Conservation (phyloP, 1,140 invertebrate species). For the Lepidurus apus region DNA sequence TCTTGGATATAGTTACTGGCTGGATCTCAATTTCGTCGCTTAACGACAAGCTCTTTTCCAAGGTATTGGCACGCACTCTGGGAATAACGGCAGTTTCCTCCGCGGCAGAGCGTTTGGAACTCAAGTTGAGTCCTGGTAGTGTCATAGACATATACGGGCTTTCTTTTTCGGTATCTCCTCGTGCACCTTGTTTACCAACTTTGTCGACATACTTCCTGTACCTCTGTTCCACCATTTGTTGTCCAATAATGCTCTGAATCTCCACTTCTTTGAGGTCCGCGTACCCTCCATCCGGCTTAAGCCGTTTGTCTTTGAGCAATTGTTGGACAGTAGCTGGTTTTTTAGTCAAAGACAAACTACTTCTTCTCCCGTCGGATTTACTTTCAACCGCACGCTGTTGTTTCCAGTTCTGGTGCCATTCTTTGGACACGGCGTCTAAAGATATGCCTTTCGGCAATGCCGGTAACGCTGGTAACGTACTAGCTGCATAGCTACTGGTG, state of each 20-base stretch:
- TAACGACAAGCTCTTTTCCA: neutral
- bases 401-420: neutral
- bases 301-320: neutral
- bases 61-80: neutral
- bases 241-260: neutral
- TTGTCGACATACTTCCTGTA: neutral
- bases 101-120: neutral
- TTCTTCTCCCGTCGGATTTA: neutral
- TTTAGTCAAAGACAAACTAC: neutral
- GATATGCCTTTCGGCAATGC: neutral
- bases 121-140: neutral
- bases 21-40: slow-evolving; percentile 1
- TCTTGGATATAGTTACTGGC: neutral
- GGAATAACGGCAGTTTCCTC: neutral
- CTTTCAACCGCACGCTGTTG: neutral
- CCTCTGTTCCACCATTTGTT: neutral
- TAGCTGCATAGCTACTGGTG: neutral
- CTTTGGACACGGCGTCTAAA: neutral
- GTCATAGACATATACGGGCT: neutral
- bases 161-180: neutral
- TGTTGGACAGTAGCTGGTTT: neutral
- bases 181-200: neutral
- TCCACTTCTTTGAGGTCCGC: neutral
- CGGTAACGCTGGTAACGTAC: neutral
- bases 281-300: neutral